Evolutionary conservation across 2,888 invertebrate species (phyloP).

Genomic region (Clepsis dumicolana): DNA sequence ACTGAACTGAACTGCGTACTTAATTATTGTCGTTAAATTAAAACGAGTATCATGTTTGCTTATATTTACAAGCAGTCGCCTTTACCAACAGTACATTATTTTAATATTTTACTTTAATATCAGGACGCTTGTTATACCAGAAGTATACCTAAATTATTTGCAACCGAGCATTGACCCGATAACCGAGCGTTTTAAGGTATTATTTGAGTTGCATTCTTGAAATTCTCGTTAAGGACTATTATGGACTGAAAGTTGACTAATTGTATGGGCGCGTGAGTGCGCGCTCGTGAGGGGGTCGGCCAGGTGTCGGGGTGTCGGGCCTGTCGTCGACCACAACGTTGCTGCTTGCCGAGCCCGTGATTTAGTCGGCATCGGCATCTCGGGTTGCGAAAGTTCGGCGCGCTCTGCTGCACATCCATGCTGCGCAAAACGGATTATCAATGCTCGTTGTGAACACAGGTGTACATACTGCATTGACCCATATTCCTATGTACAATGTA

Average conservation of each 20-base stretch:
- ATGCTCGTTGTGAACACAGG: conserved; percentile 61
- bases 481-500: background rate
- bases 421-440: conserved; percentile 68
- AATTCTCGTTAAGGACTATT: background rate
- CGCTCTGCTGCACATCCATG: conserved; percentile 75
- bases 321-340: conserved; percentile 17
- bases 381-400: conserved; percentile 69
- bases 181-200: background rate
- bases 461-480: conserved; percentile 49
- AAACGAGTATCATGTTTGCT: background rate
- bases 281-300: background rate
- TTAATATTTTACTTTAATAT: background rate
- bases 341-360: conserved; percentile 49
- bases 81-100: background rate
- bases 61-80: background rate
- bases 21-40: conserved; percentile 50
- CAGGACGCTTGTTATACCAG: background rate
- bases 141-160: background rate
- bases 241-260: background rate
- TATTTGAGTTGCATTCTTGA: background rate
- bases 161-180: background rate
- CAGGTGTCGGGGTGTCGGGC: background rate
- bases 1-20: conserved; percentile 50
- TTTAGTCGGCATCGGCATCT: conserved; percentile 57
- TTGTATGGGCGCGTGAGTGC: background rate